Evolutionary conservation across 1,140 invertebrate species (phyloP).

Genomic region (Triops longicaudatus): DNA sequence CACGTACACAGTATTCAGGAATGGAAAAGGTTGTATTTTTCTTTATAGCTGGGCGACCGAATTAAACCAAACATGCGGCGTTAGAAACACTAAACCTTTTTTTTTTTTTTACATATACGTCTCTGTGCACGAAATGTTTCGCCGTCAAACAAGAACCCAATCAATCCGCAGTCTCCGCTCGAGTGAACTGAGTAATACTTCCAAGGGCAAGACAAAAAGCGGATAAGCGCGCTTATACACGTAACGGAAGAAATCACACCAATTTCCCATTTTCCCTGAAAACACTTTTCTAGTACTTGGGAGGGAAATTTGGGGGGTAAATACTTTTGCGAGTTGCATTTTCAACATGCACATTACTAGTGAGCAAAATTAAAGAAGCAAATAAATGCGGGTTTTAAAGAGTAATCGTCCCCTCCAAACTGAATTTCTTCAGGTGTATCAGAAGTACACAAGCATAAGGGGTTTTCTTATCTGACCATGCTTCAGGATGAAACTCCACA

Average conservation of each 20-base stretch:
- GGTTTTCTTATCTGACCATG: too few relatives aligned
- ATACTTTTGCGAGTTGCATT: neutral
- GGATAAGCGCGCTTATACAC: neutral
- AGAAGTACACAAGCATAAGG: too few relatives aligned
- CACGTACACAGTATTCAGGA: neutral
- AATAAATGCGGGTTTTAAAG: neutral
- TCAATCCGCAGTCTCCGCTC: neutral
- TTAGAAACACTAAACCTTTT: neutral
- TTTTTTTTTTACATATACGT: neutral
- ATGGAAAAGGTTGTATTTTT: constrained; percentile 6
- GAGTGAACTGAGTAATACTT: neutral
- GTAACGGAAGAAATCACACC: neutral
- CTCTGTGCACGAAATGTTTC: neutral
- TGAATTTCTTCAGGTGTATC: neutral
- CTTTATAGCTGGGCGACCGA: neutral
- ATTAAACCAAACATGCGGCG: constrained; percentile 1
- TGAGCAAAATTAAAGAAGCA: neutral
- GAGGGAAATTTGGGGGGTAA: neutral
- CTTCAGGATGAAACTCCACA: too few relatives aligned
- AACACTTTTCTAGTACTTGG: neutral
- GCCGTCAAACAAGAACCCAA: neutral
- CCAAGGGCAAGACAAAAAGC: neutral
- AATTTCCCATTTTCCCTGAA: neutral
- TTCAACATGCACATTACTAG: neutral
- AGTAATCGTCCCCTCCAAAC: neutral